These are phyloP conservation scores for Psophia crepitans DNA, from an alignment of 2,113 vertebrate species.

Conservation along the genomic window DNA sequence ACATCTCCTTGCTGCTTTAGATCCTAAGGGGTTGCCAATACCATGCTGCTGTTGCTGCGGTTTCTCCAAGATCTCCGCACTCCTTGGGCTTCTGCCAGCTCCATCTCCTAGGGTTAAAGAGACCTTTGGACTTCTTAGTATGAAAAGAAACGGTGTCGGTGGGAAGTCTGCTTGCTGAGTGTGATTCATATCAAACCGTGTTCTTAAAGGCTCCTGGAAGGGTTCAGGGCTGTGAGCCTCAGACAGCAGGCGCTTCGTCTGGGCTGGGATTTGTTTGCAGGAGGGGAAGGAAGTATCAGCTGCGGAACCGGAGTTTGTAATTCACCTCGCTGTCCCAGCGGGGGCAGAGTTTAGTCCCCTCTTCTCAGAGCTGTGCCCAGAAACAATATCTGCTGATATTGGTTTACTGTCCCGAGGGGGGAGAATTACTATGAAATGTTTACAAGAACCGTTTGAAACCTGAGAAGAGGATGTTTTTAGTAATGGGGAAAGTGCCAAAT, in stretches of 20 bases:
- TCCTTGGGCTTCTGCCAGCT: background rate
- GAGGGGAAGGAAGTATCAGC: background rate
- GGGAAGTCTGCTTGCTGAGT: background rate
- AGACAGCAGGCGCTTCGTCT: background rate
- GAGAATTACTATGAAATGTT: background rate
- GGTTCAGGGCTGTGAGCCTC: background rate
- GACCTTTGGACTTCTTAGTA: background rate
- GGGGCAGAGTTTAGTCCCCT: background rate
- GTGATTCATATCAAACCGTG: background rate
- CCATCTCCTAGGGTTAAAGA: background rate
- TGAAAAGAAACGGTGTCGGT: background rate
- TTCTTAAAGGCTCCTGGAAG: background rate
- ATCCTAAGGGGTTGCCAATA: background rate
- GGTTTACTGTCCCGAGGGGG: background rate
- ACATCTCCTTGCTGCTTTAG: background rate
- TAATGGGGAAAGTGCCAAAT: background rate
- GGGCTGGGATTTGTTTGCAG: background rate
- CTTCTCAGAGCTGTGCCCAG: background rate
- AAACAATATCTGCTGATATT: background rate
- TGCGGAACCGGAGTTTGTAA: background rate
- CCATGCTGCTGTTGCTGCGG: background rate
- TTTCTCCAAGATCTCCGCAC: background rate
- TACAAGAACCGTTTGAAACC: background rate
- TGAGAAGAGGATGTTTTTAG: background rate
- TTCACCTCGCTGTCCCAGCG: background rate